Base-by-base conservation (phyloP, 2,113 vertebrate genomes). In the Phoenicopterus ruber region DNA sequence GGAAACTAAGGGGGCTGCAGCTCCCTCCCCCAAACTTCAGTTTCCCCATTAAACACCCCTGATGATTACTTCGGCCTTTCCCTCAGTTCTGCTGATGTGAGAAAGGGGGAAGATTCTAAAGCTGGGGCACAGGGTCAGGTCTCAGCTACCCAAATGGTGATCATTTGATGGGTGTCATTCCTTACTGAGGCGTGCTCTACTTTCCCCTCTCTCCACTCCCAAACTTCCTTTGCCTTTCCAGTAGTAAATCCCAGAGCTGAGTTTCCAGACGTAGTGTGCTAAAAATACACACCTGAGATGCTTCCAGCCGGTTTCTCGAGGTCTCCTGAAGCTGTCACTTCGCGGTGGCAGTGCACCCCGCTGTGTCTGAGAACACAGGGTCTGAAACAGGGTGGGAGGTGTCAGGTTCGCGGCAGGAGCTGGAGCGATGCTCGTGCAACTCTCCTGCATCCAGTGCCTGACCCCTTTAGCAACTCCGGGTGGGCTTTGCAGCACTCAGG, bases 331-430 rank as follows among this genome's bases (percentile, higher is more conserved):
- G 52, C 38, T 87, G 82, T 47, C 54, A 29, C 50, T 34, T 84
- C 1, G 2, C 1, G 7, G 34, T 40, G 46, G 24, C 28, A 36
- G 6, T 3, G 42, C 38, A 71, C 26, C 65, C 46, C 0, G 8
- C 24, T 0, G 5, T 13, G 58, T 28, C 49, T 86, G 69, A 57
- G 80, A 91, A 14, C n/a, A 50, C n/a, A 14, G 21, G 38, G 46
- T 54, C 34, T 66, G 40, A 77, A 72, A 55, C 1, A 14, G 49
- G 4, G 19, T 42, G 44, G 55, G 38, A 82, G 47, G 31, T 4
- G 4, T 79, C 32, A 81, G 44, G 7, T 52, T 65, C 11, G 4
- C 6, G 11, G 12, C 24, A 69, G 70, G n/a, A 87, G 32, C 16
- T 81, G 47, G 36, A 65, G 54, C 0, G 20, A 50, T 24, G 49